Percentiles rank a stretch among this genome's conserved stretches.
Conservation (phyloP, 2,113 vertebrate species). For the Dasypus novemcinctus region DNA sequence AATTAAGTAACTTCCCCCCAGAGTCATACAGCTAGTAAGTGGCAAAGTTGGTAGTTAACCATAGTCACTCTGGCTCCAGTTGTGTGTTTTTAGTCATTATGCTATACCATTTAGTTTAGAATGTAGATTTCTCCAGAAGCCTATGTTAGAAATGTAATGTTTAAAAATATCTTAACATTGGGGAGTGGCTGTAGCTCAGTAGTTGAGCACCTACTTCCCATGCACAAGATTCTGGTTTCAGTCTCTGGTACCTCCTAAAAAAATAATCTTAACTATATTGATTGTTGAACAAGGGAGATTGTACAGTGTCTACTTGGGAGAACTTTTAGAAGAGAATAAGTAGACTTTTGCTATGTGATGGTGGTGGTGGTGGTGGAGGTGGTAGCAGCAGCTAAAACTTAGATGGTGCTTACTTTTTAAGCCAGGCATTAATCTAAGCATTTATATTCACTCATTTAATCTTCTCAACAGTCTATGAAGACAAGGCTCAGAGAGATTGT, state of each 20-base stretch:
- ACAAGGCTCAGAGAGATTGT: not conserved
- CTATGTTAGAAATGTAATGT: not conserved
- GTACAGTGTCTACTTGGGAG: not conserved
- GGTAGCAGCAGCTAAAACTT: not conserved
- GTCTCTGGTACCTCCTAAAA: no score
- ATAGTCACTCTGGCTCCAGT: not conserved
- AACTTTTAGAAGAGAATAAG: conserved; percentile 19
- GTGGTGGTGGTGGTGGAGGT: not conserved
- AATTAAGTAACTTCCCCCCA: not conserved
- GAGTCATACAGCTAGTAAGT: not conserved
- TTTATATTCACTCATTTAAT: not conserved
- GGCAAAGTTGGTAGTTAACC: no score
- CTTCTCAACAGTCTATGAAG: not conserved
- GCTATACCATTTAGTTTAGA: not conserved
- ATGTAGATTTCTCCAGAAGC: not conserved
- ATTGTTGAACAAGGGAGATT: not conserved
- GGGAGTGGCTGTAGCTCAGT: no score
- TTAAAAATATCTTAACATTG: conserved; percentile 4
- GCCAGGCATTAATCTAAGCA: not conserved
- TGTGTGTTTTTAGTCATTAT: not conserved
- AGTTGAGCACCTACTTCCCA: no score
- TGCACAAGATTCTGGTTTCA: no score
- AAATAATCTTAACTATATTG: not conserved
- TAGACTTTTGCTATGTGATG: not conserved
- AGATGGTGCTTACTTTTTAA: not conserved